A percentile compares a stretch with the other conserved stretches of the same genome.
phyloP scores from a whole-genome alignment of 2,888 invertebrate species.

The Perizoma affinitatum region DNA sequence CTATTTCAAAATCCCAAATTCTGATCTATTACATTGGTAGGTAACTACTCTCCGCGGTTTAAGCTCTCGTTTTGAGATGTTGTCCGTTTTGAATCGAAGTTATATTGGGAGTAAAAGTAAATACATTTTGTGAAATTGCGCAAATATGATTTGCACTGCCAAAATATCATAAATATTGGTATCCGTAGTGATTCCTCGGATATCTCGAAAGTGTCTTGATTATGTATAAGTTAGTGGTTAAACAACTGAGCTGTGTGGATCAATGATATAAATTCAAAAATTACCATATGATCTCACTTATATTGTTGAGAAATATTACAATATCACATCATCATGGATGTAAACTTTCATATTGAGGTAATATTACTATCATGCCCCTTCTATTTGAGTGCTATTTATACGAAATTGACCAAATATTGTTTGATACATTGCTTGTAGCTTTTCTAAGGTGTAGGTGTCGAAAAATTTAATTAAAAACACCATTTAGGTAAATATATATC shows the following conservation, averaged over 20 bases:
- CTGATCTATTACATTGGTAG: conserved; percentile 5
- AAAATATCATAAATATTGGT: conserved; percentile 36
- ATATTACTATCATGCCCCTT: conserved; percentile 68
- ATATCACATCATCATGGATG: conserved; percentile 44
- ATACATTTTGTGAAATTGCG: conserved; percentile 23
- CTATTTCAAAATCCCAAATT: conserved; percentile 34
- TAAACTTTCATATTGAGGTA: conserved; percentile 59
- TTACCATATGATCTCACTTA: conserved; percentile 73
- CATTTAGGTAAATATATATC: conserved; percentile 43
- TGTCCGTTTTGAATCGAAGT: conserved; percentile 7
- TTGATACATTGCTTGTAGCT: conserved; percentile 60
- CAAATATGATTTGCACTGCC: conserved; percentile 43
- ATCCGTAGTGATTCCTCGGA: conserved; percentile 21
- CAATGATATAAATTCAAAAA: conserved; percentile 55
- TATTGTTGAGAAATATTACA: conserved; percentile 51
- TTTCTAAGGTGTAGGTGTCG: conserved; percentile 68
- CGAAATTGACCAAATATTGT: conserved; percentile 71
- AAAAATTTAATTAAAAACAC: conserved; percentile 51
- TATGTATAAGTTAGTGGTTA: conserved; percentile 33
- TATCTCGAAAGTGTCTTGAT: conserved; percentile 33
- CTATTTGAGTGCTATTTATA: conserved; percentile 59
- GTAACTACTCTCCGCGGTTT: conserved; percentile 6
- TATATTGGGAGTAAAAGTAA: conserved; percentile 6
- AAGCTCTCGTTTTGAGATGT: conserved; percentile 5
- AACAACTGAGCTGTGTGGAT: conserved; percentile 38